Percentiles rank a stretch among this genome's conserved stretches.
These are phyloP conservation scores for Mimachlamys varia DNA, from an alignment of 2,888 invertebrate species.

Conservation along the genomic window DNA sequence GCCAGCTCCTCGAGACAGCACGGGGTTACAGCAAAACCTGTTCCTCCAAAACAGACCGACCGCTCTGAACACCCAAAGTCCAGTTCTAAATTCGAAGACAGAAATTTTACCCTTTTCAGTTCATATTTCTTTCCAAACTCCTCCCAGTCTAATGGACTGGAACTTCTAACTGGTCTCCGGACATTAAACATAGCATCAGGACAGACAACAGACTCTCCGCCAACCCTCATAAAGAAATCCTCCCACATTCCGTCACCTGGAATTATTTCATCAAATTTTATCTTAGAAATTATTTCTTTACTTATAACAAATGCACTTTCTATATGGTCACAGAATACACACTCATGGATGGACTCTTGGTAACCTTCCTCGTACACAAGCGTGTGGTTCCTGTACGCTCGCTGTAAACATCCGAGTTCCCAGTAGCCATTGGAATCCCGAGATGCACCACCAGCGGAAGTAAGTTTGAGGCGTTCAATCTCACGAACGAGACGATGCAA, in stretches of 20 bases:
- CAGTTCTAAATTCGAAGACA: constrained; percentile 65
- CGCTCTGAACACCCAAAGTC: constrained; percentile 55
- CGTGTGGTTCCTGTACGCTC: constrained; percentile 68
- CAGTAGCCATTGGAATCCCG: constrained; percentile 71
- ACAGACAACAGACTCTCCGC: constrained; percentile 66
- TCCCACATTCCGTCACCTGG: constrained; percentile 63
- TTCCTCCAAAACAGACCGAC: constrained; percentile 19
- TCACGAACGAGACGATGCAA: constrained; percentile 72
- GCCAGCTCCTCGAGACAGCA: constrained; percentile 71
- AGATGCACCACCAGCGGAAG: constrained; percentile 69
- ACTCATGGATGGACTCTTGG: constrained; percentile 71
- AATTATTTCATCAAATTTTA: constrained; percentile 59
- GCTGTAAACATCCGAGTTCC: constrained; percentile 73
- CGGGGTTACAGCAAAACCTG: constrained; percentile 61
- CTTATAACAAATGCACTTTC: constrained; percentile 72
- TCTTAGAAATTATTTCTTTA: constrained; percentile 59
- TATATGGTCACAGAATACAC: constrained; percentile 75
- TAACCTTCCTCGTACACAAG: constrained; percentile 72
- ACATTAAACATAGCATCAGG: constrained; percentile 78
- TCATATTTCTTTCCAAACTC: constrained; percentile 54
- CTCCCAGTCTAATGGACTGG: constrained; percentile 44
- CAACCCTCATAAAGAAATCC: constrained; percentile 74
- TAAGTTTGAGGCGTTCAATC: constrained; percentile 62
- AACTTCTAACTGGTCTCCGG: constrained; percentile 6
- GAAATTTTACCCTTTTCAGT: constrained; percentile 49